Evolutionary conservation across 2,888 invertebrate species (phyloP).

Genomic region (Brachynemurus nebulosus): DNA sequence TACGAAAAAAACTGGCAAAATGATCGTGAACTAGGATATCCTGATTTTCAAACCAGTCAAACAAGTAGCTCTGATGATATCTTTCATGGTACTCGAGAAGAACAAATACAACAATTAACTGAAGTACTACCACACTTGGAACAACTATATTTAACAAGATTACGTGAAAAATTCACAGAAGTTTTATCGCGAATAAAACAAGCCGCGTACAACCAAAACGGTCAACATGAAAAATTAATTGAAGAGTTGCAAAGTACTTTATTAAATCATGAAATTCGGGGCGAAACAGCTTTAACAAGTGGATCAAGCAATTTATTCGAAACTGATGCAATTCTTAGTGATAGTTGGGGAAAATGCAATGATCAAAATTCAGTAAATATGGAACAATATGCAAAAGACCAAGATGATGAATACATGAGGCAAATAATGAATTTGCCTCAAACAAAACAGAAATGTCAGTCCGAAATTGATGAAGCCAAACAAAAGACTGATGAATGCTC

Average conservation of each 20-base stretch:
- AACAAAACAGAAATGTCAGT: not conserved
- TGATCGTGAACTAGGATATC: conserved; percentile 25
- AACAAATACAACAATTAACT: conserved; percentile 22
- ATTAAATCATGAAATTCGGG: conserved; percentile 23
- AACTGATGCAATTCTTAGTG: not conserved
- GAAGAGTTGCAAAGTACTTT: conserved; percentile 14
- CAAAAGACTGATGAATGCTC: conserved; percentile 22
- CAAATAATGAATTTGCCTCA: conserved; percentile 1
- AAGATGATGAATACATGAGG: not conserved
- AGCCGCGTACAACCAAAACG: not conserved
- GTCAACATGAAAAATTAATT: not conserved
- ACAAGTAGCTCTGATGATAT: conserved; percentile 17
- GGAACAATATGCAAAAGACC: conserved; percentile 4
- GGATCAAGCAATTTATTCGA: not conserved
- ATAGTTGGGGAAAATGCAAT: not conserved
- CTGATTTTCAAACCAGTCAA: conserved; percentile 20
- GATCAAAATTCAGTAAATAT: not conserved
- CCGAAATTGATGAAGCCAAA: conserved; percentile 8
- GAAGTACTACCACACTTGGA: conserved; percentile 23
- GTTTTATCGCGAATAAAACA: conserved; percentile 5
- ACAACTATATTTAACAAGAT: conserved; percentile 19
- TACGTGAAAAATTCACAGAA: conserved; percentile 6
- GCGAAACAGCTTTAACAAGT: conserved; percentile 4
- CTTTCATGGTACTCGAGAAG: conserved; percentile 15
- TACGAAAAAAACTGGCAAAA: conserved; percentile 27